Evolutionary conservation across 2,888 invertebrate species (phyloP), one percentile per base, ranked within the genome.

Genomic region (Chesias legatella): DNA sequence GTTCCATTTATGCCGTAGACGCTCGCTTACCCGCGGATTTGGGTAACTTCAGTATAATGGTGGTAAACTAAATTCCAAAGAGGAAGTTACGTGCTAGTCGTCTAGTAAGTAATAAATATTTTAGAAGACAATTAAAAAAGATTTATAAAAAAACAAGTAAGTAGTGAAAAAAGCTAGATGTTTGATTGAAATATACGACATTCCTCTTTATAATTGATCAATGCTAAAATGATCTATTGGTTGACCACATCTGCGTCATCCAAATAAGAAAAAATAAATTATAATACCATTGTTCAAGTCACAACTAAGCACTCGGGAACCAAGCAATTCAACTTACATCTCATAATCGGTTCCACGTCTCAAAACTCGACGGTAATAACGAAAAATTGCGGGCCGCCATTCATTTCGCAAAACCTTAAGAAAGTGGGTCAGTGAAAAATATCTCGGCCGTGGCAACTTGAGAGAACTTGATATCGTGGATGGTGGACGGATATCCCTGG

Each of bases 351-450:
- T 39, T 29, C 28, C 42, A 17, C 27, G 13, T 10, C n/a, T 41
- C 31, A 30, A 39, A 43, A 30, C 35, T 31, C 35, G 35, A 44
- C 35, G 27, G 40, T 51, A 43, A 44, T 51, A 40, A 47, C 33
- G 46, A 49, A 47, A 48, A 53, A 51, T 39, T 43, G 40, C 43
- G 29, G 39, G 41, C 33, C 40, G 37, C 29, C 43, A 38, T 47
- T 45, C 45, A 39, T 46, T 39, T 33, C 34, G 43, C 34, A 33
- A 43, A 45, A 35, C 37, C 49, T 38, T 30, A 10, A 32, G 57
- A 63, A 76, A 69, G 54, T 75, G 61, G 77, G 76, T 77, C 78
- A 77, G 56, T 62, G 67, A 51, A 69, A 71, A 75, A 73, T 72
- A 72, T 66, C 66, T 66, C 70, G 63, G 60, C 53, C 66, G 57